Evolutionary conservation across 2,113 vertebrate species (phyloP), one percentile per base, ranked within the genome.

Genomic region (Aptenodytes forsteri): DNA sequence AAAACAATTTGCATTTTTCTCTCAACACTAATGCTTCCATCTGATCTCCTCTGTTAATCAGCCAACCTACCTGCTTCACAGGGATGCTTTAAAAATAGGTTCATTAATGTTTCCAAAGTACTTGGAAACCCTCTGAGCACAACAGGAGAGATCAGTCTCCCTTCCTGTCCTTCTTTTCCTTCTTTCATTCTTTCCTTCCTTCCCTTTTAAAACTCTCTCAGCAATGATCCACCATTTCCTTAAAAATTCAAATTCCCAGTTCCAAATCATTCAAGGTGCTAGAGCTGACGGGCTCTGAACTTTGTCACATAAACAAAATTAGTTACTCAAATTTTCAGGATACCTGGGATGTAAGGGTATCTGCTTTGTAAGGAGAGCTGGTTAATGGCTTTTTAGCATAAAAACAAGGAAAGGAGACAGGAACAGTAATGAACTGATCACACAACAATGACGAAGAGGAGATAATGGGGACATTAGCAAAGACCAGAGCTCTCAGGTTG

Each of bases 381-480:
- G 44, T 25, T 42, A 36, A 36, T 52, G 25, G 6, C 7, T 66
- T 82, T 73, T 73, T 42, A 52, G 16, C 21, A 15, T 36, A 36
- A 61, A 50, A 67, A 20, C 20, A 67, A 59, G 13, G 42, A 32
- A 40, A 26, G 7, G 44, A 27, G 7, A 14, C 9, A 7, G 69
- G 52, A 66, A 22, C 8, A 27, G 17, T 8, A 19, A 15, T 10
- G 18, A 58, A 50, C 2, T 22, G 23, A 27, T 50, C 61, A 46
- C 30, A 21, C 19, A 30, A 3, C 0, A 5, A 2, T 30, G 11
- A 34, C 2, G 3, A 38, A 29, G 27, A 70, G 38, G 36, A n/a
- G 19, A 6, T 56, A 56, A 30, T 8, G 34, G 65, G 46, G 40
- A 52, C 9, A 17, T 79, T 18, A 34, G 8, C 36, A 30, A 87